phyloP scores from a whole-genome alignment of 2,797 vertebrate species.

The Sebastiscus albofasciatus region DNA sequence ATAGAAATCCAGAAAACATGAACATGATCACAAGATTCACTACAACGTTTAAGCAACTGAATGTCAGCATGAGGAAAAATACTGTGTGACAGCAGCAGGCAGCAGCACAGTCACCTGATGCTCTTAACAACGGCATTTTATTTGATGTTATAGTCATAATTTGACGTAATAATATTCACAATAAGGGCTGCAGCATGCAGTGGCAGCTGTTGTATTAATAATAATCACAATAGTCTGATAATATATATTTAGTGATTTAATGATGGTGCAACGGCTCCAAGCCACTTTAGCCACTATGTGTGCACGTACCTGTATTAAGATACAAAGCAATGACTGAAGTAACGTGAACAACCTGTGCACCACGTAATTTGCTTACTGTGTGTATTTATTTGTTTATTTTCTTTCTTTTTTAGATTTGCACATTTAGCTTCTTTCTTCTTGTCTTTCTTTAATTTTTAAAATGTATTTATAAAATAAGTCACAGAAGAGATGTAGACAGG shows the following conservation, averaged over 20 bases:
- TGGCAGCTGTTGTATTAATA: neutral
- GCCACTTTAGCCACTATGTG: neutral
- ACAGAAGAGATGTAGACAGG: neutral
- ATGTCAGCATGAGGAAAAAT: too few species aligned
- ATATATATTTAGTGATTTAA: neutral
- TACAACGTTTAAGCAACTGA: fast-evolving
- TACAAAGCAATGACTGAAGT: neutral
- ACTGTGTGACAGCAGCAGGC: too few species aligned
- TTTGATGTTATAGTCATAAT: too few species aligned
- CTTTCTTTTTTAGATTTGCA: fast-evolving
- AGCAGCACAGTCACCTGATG: too few species aligned
- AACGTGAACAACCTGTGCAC: neutral
- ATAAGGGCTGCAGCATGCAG: neutral
- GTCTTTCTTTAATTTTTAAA: neutral
- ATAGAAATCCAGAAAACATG: too few species aligned
- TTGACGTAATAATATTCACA: too few species aligned
- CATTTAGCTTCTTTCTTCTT: neutral
- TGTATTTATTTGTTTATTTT: neutral
- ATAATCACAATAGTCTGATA: neutral
- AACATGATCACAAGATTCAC: too few species aligned
- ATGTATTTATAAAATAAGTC: neutral
- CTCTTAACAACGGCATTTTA: too few species aligned
- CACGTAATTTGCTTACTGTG: neutral
- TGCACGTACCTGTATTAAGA: neutral
- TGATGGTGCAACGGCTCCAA: neutral